Conservation (phyloP, 2,797 vertebrate species). For the Sebastes taczanowskii region DNA sequence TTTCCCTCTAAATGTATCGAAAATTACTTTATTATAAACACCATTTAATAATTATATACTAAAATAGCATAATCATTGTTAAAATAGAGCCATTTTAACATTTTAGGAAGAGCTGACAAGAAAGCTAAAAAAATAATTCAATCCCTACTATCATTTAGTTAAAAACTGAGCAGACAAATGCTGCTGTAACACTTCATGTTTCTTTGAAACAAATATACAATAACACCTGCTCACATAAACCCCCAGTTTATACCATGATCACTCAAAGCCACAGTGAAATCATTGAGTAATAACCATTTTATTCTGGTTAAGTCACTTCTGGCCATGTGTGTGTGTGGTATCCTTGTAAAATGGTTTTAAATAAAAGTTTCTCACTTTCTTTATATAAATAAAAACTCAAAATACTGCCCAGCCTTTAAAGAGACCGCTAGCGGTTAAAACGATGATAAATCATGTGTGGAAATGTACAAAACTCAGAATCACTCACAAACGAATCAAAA, state of each 20-base stretch:
- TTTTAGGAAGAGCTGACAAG: too few species aligned
- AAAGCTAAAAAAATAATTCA: background rate
- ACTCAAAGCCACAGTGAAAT: background rate
- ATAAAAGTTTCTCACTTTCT: background rate
- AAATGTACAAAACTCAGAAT: background rate
- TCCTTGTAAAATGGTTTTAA: slow-evolving; percentile 3
- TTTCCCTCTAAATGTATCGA: too few species aligned
- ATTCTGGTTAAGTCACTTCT: background rate
- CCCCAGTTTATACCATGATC: background rate
- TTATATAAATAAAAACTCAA: background rate
- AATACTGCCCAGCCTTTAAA: background rate
- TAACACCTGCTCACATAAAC: background rate
- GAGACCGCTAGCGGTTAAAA: background rate
- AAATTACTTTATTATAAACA: too few species aligned
- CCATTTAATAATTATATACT: too few species aligned
- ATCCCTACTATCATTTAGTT: too few species aligned
- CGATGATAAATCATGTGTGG: background rate
- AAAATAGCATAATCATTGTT: too few species aligned
- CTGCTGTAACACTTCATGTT: background rate
- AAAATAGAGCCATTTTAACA: too few species aligned
- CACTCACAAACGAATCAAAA: background rate
- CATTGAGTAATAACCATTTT: background rate
- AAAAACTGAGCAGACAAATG: background rate
- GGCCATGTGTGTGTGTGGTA: background rate
- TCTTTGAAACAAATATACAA: background rate